Conservation (phyloP, 1,140 invertebrate species). For the Sminthurides bifidus region DNA sequence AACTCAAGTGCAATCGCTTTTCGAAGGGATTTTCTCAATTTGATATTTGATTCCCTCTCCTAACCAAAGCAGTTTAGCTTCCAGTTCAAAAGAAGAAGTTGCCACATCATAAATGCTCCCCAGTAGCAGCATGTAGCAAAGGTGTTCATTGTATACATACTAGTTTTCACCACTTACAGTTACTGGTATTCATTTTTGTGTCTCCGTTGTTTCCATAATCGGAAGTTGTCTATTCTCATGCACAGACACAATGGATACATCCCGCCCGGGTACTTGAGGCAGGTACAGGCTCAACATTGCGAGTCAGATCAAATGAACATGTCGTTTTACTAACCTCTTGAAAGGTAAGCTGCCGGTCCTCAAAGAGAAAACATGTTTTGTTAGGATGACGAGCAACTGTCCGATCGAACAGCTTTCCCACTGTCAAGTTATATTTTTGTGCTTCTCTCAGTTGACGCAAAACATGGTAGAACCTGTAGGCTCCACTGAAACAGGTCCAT, state of each 20-base stretch:
- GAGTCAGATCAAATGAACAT: background rate
- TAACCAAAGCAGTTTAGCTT: too few species aligned
- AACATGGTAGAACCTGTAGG: background rate
- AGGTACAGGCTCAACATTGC: background rate
- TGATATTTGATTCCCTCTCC: too few species aligned
- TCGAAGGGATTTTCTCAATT: too few species aligned
- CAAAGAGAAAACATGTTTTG: slow-evolving; percentile 62
- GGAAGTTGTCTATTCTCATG: too few species aligned
- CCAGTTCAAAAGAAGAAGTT: too few species aligned
- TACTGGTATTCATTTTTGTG: too few species aligned
- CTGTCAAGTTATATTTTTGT: slow-evolving; percentile 51
- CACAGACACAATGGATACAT: background rate
- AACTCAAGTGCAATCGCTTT: too few species aligned
- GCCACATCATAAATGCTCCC: too few species aligned
- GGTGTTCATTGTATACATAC: too few species aligned
- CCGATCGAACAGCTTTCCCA: slow-evolving; percentile 59
- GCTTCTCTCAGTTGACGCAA: slow-evolving; percentile 40
- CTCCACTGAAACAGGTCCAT: background rate
- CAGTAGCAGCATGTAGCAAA: too few species aligned
- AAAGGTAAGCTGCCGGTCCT: slow-evolving; percentile 69
- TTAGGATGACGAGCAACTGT: slow-evolving; percentile 58
- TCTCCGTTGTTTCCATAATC: too few species aligned
- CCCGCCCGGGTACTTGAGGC: background rate
- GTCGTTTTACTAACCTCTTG: slow-evolving; percentile 43
- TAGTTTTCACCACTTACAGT: too few species aligned